Evolutionary conservation across 2,888 invertebrate species (phyloP), one percentile per base, ranked within the genome.

Genomic region (Cerastis leucographa): DNA sequence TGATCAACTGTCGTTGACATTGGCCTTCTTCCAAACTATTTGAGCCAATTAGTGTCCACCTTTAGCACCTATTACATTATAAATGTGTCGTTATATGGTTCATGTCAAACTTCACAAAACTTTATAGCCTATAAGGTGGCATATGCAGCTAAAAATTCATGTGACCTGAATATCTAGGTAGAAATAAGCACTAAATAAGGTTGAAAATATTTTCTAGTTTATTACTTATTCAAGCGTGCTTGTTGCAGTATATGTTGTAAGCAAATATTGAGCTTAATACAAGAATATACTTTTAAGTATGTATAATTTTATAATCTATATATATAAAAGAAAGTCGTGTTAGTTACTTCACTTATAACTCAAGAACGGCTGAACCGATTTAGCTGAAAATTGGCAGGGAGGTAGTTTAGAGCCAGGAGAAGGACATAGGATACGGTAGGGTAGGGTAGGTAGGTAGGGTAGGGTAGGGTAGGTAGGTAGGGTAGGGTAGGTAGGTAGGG

Each of bases 11-110:
- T 85, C 73, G 89, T 74, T 89, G 92, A 91, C 93, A 92, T 91
- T 93, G 93, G 89, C 93, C 93, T 92, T 92, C 90, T 93, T 92
- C 81, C 56, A 85, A 90, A 89, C 83, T 87, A 88, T 89, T 91
- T 84, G 78, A 86, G 75, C 87, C 90, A 91, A 93, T 91, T 90
- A 90, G 83, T 80, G 76, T 75, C 76, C 74, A 78, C 84, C 77
- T 81, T n/a, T 29, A 56, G 17, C 46, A 54, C 59, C 29, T 70
- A 81, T 87, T 85, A 84, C 84, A 82, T 72, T 75, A 73, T 68
- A 76, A 59, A 76, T 66, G 22, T 78, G 66, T 83, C 65, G 44
- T 40, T 74, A 68, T 42, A 61, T 70, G 62, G 72, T 35, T 66
- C 54, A 75, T 76, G 74, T 78, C 74, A 79, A 81, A 80, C 78